phyloP scores from a whole-genome alignment of 2,888 invertebrate genomes.

The Acleris emargana region DNA sequence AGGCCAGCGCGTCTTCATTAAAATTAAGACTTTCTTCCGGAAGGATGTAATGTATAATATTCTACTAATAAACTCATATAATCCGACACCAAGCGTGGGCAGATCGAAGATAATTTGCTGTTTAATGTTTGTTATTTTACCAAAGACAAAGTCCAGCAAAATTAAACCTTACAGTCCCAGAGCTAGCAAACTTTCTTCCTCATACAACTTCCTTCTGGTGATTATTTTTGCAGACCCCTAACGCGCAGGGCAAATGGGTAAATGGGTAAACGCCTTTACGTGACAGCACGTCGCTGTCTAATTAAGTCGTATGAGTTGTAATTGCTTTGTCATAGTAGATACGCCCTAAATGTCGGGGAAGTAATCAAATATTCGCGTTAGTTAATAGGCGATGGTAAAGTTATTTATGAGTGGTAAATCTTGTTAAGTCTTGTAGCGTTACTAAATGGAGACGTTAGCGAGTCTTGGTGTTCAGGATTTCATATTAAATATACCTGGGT shows the following conservation, averaged over 20 bases:
- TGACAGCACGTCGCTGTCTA: slow-evolving; percentile 24
- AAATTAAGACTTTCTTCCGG: no score
- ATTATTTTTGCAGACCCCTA: slow-evolving; percentile 30
- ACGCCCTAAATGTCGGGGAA: slow-evolving; percentile 19
- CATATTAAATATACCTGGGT: neutral
- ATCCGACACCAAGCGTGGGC: no score
- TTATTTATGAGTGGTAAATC: slow-evolving; percentile 23
- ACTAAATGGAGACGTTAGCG: neutral
- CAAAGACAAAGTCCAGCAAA: neutral
- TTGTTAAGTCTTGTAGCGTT: slow-evolving; percentile 9
- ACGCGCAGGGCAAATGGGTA: slow-evolving; percentile 22
- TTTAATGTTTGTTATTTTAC: no score
- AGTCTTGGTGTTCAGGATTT: neutral
- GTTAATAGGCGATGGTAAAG: slow-evolving; percentile 23
- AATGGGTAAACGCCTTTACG: slow-evolving; percentile 24
- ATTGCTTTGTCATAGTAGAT: slow-evolving; percentile 31
- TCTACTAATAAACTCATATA: no score
- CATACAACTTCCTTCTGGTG: slow-evolving; percentile 4
- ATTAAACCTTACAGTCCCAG: neutral
- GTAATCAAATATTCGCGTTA: slow-evolving; percentile 33
- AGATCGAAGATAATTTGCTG: no score
- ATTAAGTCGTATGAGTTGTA: slow-evolving; percentile 28
- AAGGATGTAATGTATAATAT: no score
- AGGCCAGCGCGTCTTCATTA: no score
- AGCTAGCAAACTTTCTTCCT: slow-evolving; percentile 14